Base-by-base conservation (phyloP, 2,113 vertebrate species). In the Nipponia nippon region DNA sequence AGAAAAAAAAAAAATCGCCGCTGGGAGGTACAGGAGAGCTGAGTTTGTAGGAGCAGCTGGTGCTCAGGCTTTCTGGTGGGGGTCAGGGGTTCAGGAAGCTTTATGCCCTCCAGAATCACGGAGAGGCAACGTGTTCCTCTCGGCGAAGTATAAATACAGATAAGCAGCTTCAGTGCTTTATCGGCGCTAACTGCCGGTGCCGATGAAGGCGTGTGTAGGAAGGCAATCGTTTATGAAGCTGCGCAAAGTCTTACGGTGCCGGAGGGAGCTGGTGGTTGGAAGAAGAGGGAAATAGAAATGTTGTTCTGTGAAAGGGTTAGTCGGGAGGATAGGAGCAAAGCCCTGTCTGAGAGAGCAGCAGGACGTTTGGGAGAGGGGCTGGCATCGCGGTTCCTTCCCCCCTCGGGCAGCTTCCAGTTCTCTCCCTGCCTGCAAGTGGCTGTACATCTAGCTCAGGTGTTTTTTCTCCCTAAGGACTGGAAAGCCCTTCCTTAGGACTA, bases 191-290 rank as follows among this genome's bases (percentile, higher is more conserved):
- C 49, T 58, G 49, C 30, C 44, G 1, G 27, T 12, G 78, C 55
- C 16, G 83, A 4, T 18, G 26, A 21, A 10, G 59, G 19, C 2
- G 13, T 18, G 32, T 8, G 23, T 20, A 10, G 56, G 38, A 9
- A 34, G 36, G 67, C 20, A 3, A 0, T n/a, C 8, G 0, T 0
- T 53, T 10, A 1, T 23, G 52, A 13, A 58, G 46, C 71, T 18
- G 7, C 2, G 5, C 25, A 12, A 11, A 25, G 29, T 1, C 34
- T 46, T 6, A 6, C 5, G 7, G 3, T 15, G 50, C 50, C 16
- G 6, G 34, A 26, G 52, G 42, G 62, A 42, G 67, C 1, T 70
- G 53, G 22, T 52, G 42, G 34, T 19, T 72, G 56, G 20, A 55
- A 29, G 34, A 16, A 20, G 40, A 18, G 36, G 36, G 53, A 29